Base-by-base conservation (phyloP, 2,888 invertebrate genomes). In the Philopedon plagiatum region DNA sequence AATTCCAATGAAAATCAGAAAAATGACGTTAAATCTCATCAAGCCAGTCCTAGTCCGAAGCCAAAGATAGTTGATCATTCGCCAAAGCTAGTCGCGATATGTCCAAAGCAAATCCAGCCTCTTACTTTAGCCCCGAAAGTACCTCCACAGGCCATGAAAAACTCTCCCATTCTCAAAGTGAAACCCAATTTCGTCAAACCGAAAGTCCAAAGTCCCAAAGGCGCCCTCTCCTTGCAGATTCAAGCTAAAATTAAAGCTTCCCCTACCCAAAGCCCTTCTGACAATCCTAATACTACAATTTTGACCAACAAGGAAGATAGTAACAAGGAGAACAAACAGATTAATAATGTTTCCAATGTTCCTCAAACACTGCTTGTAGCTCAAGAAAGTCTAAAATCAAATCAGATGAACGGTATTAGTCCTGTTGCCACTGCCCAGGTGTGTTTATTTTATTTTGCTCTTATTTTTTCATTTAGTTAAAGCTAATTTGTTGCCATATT, bases 161-260 rank as follows among this genome's bases (percentile, higher is more conserved):
- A 86, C 0, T 81, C 81, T 0, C 88, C 88, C 60, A 84, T 85
- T 61, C 87, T 90, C 73, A 90, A 90, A 79, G 88, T 89, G 0
- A 89, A 89, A 73, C 89, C 90, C 0, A 89, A 90, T 81, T 83
- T 89, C 71, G 86, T 89, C 8, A 83, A 83, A 73, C 83, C 85
- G 26, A 81, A 81, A 65, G 81, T 78, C 15, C 81, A 81, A 71
- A 83, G 81, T 71, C 82, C 82, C 0, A 84, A 83, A 80, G 85
- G 85, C 18, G 85, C 84, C 2, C 73, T 85, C 7, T 82, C 83
- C 9, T 76, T 79, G 49, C 83, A 85, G 73, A 80, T 85, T 23
- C 82, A 84, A 74, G 83, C 84, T 5, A 84, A 82, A 77, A 76
- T 78, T 15, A 84, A 84, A 75, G 77, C 79, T 21, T 77, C 79